Conservation (phyloP, 64 coral and sea anemone genomes). For the Platygyra sinensis region DNA sequence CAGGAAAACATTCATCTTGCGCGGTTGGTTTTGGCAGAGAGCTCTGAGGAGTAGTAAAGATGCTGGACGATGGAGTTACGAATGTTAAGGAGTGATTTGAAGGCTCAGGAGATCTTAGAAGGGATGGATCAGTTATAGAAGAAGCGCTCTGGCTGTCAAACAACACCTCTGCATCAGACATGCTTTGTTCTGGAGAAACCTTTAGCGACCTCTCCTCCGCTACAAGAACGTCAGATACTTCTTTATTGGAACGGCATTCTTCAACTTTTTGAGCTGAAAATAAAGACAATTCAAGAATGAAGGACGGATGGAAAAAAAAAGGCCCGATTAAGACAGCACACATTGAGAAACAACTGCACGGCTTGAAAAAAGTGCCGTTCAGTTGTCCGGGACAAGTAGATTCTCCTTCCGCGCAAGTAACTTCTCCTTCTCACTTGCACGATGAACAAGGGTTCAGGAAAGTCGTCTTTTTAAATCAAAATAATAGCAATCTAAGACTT, state of each 20-base stretch:
- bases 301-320: background rate
- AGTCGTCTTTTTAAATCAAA: too few species aligned
- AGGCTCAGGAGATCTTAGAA: background rate
- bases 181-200: background rate
- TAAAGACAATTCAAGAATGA: background rate
- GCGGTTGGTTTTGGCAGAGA: background rate
- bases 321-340: too few species aligned
- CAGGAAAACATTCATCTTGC: background rate
- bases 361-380: too few species aligned
- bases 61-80: conserved; percentile 16
- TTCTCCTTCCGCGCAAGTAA: too few species aligned
- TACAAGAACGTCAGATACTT: background rate
- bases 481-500: too few species aligned
- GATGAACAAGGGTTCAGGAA: too few species aligned
- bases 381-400: too few species aligned
- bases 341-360: too few species aligned
- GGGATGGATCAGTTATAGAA: background rate
- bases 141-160: background rate
- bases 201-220: background rate
- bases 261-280: background rate
- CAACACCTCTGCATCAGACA: background rate
- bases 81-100: conserved; percentile 14
- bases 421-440: too few species aligned
- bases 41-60: conserved; percentile 4
- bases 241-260: background rate